phyloP scores from a whole-genome alignment of 2,113 vertebrate species.

The Dipodomys merriami region DNA sequence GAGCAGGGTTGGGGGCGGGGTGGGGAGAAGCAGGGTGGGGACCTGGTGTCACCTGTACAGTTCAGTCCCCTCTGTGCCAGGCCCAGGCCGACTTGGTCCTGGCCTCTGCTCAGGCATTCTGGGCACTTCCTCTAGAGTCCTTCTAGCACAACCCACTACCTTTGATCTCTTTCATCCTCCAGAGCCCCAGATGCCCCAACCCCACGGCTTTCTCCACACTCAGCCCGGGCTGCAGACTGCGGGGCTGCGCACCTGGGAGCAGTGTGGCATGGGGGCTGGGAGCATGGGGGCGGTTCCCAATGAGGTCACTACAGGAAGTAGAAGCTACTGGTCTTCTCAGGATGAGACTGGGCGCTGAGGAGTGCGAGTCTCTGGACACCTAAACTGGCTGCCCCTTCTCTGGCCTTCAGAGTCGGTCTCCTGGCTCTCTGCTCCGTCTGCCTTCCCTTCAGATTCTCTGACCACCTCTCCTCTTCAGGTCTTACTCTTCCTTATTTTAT shows the following conservation, averaged over 20 bases:
- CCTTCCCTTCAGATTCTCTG: too few relatives aligned
- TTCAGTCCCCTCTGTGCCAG: too few relatives aligned
- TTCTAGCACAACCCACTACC: accelerated
- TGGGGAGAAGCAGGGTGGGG: accelerated
- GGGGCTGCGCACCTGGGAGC: accelerated
- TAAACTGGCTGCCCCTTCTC: not conserved
- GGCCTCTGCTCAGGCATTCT: accelerated
- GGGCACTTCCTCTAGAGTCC: not conserved
- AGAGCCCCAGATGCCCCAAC: not conserved
- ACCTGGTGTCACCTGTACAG: not conserved
- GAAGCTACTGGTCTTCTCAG: not conserved
- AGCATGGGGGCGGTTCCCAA: too few relatives aligned
- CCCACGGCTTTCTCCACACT: accelerated
- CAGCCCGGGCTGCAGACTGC: not conserved
- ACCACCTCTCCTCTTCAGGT: accelerated
- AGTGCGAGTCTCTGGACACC: accelerated
- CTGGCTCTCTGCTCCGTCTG: not conserved
- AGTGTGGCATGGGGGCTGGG: not conserved
- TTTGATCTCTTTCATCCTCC: not conserved
- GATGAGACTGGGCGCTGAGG: not conserved
- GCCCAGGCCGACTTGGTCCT: accelerated
- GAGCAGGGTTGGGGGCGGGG: accelerated
- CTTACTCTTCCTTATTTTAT: not conserved
- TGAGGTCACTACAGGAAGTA: not conserved
- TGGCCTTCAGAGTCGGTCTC: too few relatives aligned